Evolutionary conservation across 2,113 vertebrate species (phyloP), one percentile per base, ranked within the genome.

Genomic region (Naja naja): DNA sequence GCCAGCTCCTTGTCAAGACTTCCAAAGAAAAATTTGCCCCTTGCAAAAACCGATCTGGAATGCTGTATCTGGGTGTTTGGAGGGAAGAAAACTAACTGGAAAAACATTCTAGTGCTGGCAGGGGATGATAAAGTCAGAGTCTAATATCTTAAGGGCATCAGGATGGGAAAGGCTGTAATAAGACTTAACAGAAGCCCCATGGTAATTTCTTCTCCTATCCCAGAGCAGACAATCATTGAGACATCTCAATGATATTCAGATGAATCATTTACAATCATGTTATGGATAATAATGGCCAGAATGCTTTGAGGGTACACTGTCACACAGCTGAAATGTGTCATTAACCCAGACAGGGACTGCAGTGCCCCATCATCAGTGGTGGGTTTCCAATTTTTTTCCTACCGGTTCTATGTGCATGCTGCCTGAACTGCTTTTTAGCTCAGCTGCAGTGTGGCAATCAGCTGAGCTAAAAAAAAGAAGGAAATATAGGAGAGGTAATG

Each of bases 261-360:
- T 45, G 85, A 89, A 69, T 92, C 64, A 89, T 39, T 89, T 85
- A 39, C 16, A 22, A 45, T 60, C 27, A 69, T 39, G 39, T 60
- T 85, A 89, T 34, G 85, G 86, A 85, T 43, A 85, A 81, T 89
- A 58, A 89, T 85, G 88, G 54, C 30, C 88, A 85, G 88, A 89
- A 89, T 93, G 58, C 34, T 56, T 6, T 58, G 53, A 56, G 20
- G 27, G 53, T 12, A 34, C 7, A 16, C 49, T 89, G 27, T 87
- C 3, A 39, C 34, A 45, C 47, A 30, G n/a, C 14, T 88, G 47
- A 49, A 52, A 88, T 45, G 22, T 74, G 87, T 88, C 87, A 88
- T 23, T 30, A n/a, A 89, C 34, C 81, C 53, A 89, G 53, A 89
- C 87, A 89, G 34, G 3, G 7, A 43, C 88, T 93, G 22, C 74